These are phyloP conservation scores for Heliconius hortense DNA, from an alignment of 2,888 invertebrate species.

Conservation along the genomic window DNA sequence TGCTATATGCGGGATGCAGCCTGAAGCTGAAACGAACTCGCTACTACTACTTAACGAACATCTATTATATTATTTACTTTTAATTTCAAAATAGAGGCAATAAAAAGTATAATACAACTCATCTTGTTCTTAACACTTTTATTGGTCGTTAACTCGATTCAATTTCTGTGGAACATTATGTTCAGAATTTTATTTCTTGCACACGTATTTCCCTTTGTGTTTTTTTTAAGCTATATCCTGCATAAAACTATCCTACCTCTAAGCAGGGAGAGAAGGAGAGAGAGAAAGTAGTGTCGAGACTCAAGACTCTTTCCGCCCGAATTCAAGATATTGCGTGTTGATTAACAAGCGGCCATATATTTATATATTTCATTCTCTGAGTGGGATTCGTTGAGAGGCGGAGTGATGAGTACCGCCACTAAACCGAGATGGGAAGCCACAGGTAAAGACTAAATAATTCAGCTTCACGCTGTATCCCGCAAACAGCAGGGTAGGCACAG, in stretches of 20 bases:
- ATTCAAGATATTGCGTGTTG: not conserved
- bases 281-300: not conserved
- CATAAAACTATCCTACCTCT: not conserved
- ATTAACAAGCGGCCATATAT: too few relatives aligned
- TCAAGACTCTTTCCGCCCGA: too few relatives aligned
- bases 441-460: too few relatives aligned
- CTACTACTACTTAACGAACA: conserved; percentile 4
- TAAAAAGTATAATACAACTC: conserved; percentile 3
- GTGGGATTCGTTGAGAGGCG: not conserved
- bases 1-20: too few relatives aligned
- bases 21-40: not conserved
- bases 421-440: too few relatives aligned
- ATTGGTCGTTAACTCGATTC: conserved; percentile 18
- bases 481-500: too few relatives aligned
- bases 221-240: not conserved
- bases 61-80: not conserved
- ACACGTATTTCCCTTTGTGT: not conserved
- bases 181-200: not conserved
- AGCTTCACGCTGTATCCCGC: too few relatives aligned
- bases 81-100: conserved; percentile 12
- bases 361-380: too few relatives aligned
- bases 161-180: conserved; percentile 11
- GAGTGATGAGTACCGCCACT: too few relatives aligned
- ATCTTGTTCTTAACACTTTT: conserved; percentile 13
- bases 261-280: not conserved